Conservation (phyloP, 2,888 invertebrate species). For the Mactromeris polynyma region DNA sequence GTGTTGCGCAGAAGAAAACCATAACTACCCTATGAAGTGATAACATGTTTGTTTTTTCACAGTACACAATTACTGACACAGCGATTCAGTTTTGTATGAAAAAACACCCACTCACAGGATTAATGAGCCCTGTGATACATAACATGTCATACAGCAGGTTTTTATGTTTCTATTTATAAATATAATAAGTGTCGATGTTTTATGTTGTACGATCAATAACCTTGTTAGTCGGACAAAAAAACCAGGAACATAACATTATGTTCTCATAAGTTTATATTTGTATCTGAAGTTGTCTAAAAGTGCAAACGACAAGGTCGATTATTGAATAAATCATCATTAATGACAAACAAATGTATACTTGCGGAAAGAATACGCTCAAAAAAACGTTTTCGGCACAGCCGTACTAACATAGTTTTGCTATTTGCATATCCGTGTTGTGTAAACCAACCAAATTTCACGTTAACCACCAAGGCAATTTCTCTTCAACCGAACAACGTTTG, state of each 20-base stretch:
- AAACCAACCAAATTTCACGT: too few relatives aligned
- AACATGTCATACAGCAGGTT: not conserved
- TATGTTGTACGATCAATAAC: not conserved
- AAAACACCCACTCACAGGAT: not conserved
- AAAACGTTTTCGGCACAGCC: too few relatives aligned
- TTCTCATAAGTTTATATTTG: not conserved
- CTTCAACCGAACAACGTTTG: too few relatives aligned
- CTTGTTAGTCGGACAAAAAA: not conserved
- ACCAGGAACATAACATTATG: not conserved
- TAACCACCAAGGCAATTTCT: too few relatives aligned
- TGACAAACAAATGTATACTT: not conserved
- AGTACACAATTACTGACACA: not conserved
- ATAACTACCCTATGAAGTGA: too few relatives aligned
- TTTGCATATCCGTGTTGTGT: too few relatives aligned
- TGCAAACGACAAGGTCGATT: too few relatives aligned
- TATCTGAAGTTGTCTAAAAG: too few relatives aligned
- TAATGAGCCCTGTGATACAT: not conserved
- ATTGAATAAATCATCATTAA: not conserved
- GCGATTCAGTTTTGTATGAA: not conserved
- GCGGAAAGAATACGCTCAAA: not conserved
- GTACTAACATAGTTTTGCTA: too few relatives aligned
- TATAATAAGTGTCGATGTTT: not conserved
- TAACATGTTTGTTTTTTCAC: too few relatives aligned
- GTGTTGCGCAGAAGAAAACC: too few relatives aligned
- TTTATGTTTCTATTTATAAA: not conserved